Conservation (phyloP, 2,888 invertebrate species). For the Leistus spinibarbis region DNA sequence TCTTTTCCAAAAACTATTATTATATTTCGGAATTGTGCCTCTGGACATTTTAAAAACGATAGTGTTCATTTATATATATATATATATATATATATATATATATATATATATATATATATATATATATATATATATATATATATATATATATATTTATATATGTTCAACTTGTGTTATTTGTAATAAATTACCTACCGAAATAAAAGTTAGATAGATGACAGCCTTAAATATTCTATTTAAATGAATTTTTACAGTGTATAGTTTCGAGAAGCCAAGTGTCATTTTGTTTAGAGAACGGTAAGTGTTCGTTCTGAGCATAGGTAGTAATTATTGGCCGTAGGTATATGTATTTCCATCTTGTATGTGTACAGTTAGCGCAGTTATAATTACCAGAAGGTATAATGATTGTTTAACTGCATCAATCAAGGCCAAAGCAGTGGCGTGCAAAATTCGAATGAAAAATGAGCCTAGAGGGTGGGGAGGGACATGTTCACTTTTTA, state of each 20-base stretch:
- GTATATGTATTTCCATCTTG: slow-evolving; percentile 14
- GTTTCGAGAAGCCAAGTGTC: neutral
- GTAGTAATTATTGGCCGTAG: neutral
- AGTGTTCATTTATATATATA: neutral
- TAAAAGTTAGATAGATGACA: too few relatives aligned
- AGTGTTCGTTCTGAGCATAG: neutral
- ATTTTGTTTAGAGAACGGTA: neutral
- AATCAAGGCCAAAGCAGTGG: slow-evolving; percentile 30
- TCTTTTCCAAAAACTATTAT: neutral
- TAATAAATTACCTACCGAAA: too few relatives aligned
- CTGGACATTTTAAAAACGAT: neutral
- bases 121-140: neutral
- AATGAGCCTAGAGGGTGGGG: neutral
- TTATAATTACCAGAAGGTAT: slow-evolving; percentile 23
- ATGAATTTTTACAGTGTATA: neutral
- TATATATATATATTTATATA: slow-evolving; percentile 1
- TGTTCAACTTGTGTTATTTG: slow-evolving; percentile 34
- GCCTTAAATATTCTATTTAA: too few relatives aligned
- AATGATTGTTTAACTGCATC: slow-evolving; percentile 33
- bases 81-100: too few relatives aligned
- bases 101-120: too few relatives aligned
- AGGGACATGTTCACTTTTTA: neutral
- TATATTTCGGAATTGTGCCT: neutral
- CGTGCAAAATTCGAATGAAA: neutral
- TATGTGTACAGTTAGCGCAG: slow-evolving; percentile 27